Evolutionary conservation across 2,113 vertebrate species (phyloP), one percentile per base, ranked within the genome.

Genomic region (Oxyruncus cristatus): DNA sequence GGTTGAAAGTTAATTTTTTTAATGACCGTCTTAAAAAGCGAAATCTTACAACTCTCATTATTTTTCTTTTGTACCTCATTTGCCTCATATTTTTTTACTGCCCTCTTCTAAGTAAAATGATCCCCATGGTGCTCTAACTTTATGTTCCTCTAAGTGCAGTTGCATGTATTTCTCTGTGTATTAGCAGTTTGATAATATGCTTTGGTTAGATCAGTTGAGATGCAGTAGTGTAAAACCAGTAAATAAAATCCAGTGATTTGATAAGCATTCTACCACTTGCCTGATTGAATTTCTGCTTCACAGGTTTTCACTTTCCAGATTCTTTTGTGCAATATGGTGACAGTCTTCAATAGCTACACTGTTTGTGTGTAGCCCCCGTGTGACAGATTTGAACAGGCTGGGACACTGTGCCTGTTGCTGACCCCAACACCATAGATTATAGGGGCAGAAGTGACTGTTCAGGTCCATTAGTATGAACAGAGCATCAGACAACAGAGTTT

Each of bases 1-100:
- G 18, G 18, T 87, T 81, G 56, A 87, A 93, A 74, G 56, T 71
- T 71, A 33, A 15, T 85, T 92, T 92, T 78, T 95, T 94, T 89
- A 77, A 89, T 88, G 58, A 55, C n/a, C 37, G 39, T 8, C 42
- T 86, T 86, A 72, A 92, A 94, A 95, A 87, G 32, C 16, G 81
- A 93, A 91, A 80, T 92, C 61, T 89, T 65, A 22, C 44, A 78
- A 73, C 65, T 86, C 59, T 78, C 49, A 42, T 82, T 89, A 58
- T 94, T 93, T 84, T 93, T 71, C 39, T 89, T 92, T 66, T 70
- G 66, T 78, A 32, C 37, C 30, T 94, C 46, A 28, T 17, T 67
- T 84, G 53, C 53, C 68, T 92, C 55, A 5, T 90, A 16, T 67
- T 75, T 92, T 88, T 95, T 93, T 87, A 81, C 35, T 82, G 37